phyloP scores from a whole-genome alignment of 2,888 invertebrate species.

The Odontomyia ornata region DNA sequence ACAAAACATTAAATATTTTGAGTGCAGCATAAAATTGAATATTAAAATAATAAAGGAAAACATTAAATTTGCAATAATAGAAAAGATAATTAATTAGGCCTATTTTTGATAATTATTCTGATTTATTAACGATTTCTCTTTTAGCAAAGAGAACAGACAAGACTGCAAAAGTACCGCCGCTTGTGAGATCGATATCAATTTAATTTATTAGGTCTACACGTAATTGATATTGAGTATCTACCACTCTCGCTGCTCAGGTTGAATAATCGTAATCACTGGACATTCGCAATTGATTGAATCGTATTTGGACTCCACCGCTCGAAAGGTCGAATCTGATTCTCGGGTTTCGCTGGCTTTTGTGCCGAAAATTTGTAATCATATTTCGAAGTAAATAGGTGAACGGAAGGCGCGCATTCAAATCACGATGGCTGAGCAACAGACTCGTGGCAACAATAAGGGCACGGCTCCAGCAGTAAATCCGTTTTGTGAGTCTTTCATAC shows the following conservation, averaged over 20 bases:
- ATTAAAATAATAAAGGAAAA: too few species aligned
- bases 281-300: neutral
- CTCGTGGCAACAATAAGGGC: slow-evolving; percentile 57
- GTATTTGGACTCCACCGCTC: neutral
- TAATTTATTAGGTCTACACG: neutral
- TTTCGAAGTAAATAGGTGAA: slow-evolving; percentile 5
- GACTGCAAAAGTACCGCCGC: neutral
- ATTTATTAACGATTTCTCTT: too few species aligned
- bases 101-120: too few species aligned
- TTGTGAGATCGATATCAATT: neutral
- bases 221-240: slow-evolving; percentile 4
- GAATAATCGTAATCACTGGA: neutral
- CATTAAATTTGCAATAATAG: too few species aligned
- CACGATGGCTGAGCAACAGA: slow-evolving; percentile 64
- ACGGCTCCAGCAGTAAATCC: slow-evolving; percentile 72
- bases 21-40: too few species aligned
- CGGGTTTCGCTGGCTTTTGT: neutral
- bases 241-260: neutral
- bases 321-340: neutral
- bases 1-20: too few species aligned
- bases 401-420: too few species aligned
- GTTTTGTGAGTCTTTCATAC: slow-evolving; percentile 93
- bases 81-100: too few species aligned
- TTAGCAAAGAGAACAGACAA: too few species aligned
- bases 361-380: neutral